These are phyloP conservation scores for Chelon auratus DNA, from an alignment of 2,797 vertebrate species.

Conservation along the genomic window DNA sequence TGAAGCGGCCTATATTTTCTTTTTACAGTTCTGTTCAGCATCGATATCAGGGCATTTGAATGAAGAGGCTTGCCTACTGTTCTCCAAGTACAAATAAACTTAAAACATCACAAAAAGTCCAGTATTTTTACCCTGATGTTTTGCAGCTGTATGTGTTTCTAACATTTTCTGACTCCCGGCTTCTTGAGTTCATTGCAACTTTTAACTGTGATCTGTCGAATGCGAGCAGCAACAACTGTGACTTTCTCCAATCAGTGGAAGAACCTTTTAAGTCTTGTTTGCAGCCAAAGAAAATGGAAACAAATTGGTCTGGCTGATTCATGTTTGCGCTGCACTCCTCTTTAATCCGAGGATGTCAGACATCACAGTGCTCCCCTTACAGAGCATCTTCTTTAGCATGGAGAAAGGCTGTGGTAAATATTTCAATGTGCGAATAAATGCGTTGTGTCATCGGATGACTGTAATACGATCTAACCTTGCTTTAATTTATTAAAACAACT, in stretches of 20 bases:
- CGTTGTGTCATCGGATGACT: not conserved
- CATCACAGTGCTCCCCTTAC: constrained; percentile 1
- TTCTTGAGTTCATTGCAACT: not conserved
- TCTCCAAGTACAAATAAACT: not conserved
- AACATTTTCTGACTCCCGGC: not conserved
- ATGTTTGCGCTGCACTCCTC: not conserved
- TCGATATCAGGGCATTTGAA: constrained; percentile 2
- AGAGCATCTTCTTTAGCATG: not conserved
- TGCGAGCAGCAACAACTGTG: not conserved
- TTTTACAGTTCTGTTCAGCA: constrained; percentile 15
- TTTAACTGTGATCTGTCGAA: constrained; percentile 1
- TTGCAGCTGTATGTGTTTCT: not conserved
- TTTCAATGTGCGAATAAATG: not conserved
- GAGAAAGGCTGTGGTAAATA: not conserved
- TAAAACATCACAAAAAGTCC: constrained; percentile 1
- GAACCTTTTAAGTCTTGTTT: not conserved
- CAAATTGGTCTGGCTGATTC: not conserved
- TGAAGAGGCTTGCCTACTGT: not conserved
- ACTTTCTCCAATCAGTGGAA: not conserved
- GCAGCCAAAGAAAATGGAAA: not conserved
- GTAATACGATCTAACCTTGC: not conserved
- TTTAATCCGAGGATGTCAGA: constrained; percentile 10
- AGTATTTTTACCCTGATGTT: not conserved
- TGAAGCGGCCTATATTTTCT: constrained; percentile 37
- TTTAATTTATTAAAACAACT: not conserved